phyloP scores from a whole-genome alignment of 2,113 vertebrate species.

The Anolis carolinensis region DNA sequence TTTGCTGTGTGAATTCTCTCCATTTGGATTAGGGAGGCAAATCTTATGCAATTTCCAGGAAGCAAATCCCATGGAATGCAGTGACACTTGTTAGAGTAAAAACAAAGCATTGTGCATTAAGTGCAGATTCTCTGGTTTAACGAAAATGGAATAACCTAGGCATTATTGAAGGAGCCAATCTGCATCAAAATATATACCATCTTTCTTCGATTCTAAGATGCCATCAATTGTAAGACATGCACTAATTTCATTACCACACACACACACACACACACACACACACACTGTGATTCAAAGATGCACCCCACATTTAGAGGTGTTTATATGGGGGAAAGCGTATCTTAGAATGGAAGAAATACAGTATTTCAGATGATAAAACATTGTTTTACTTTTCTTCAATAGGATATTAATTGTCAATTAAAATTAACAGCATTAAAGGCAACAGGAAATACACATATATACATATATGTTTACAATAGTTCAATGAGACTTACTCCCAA shows the following conservation, averaged over 20 bases:
- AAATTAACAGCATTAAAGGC: conserved; percentile 51
- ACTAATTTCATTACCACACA: too few relatives aligned
- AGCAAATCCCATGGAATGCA: background rate
- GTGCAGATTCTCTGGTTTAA: background rate
- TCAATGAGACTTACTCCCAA: background rate
- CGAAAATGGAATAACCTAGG: background rate
- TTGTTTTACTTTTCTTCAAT: conserved; percentile 59
- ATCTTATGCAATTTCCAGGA: background rate
- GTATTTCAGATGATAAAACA: background rate
- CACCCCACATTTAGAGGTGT: too few relatives aligned
- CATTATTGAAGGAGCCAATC: conserved; percentile 43
- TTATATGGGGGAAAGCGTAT: conserved; percentile 25
- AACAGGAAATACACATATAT: conserved; percentile 12
- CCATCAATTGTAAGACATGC: too few relatives aligned
- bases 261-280: too few relatives aligned
- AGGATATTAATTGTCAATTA: conserved; percentile 43
- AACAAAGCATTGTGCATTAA: background rate
- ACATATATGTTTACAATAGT: background rate
- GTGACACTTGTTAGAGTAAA: background rate
- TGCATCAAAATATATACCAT: background rate
- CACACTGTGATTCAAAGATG: too few relatives aligned
- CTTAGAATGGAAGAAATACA: conserved; percentile 38
- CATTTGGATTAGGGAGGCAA: background rate
- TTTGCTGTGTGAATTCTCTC: background rate
- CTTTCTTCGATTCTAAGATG: too few relatives aligned